Conservation (phyloP, 2,888 invertebrate genomes). For the Habrosyne pyritoides region DNA sequence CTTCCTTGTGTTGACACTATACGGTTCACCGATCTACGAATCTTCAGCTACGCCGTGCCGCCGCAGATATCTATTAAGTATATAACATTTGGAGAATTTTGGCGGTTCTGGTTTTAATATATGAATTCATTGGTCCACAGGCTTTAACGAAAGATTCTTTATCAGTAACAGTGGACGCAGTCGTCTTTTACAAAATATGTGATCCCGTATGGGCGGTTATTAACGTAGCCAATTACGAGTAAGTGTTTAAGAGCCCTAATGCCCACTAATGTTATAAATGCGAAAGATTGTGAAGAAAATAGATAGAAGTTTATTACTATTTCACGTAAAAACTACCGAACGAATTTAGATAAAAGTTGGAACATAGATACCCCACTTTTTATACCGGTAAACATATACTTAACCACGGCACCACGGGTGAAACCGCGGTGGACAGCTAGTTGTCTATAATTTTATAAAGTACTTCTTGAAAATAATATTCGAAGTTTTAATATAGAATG, state of each 20-base stretch:
- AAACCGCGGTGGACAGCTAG: too few species aligned
- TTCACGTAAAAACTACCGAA: too few species aligned
- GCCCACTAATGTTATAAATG: slow-evolving; percentile 23
- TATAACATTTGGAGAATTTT: not conserved
- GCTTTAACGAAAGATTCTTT: slow-evolving; percentile 88
- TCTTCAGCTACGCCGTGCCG: slow-evolving; percentile 95
- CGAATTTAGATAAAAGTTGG: too few species aligned
- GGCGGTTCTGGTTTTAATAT: not conserved
- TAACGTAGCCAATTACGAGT: slow-evolving; percentile 56
- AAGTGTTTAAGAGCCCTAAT: slow-evolving; percentile 15
- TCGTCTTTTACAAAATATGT: slow-evolving; percentile 89
- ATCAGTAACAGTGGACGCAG: slow-evolving; percentile 94
- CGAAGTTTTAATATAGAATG: too few species aligned
- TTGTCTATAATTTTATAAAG: too few species aligned
- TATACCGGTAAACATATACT: too few species aligned
- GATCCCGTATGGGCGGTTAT: slow-evolving; percentile 88
- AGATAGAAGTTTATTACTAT: too few species aligned
- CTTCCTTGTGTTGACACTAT: slow-evolving; percentile 95
- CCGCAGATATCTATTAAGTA: slow-evolving; percentile 89
- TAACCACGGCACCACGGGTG: too few species aligned
- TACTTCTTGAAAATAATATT: too few species aligned
- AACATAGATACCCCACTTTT: too few species aligned
- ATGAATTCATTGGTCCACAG: slow-evolving; percentile 29
- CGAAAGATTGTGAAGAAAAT: too few species aligned
- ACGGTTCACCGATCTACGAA: slow-evolving; percentile 93